Conservation (phyloP, 1,140 invertebrate species). For the Venustaconcha ellipsiformis region DNA sequence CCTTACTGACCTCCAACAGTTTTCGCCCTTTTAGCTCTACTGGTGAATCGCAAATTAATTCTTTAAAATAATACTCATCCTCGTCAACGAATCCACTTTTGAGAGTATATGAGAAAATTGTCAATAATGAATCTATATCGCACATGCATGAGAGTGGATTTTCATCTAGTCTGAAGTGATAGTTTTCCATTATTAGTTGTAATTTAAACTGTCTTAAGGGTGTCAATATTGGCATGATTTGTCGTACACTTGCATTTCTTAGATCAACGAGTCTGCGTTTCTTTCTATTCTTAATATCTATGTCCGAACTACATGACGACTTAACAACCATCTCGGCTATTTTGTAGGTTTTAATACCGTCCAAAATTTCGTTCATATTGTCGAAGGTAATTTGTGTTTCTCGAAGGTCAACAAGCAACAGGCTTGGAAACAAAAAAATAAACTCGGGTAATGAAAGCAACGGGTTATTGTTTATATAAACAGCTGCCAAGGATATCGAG, state of each 20-base stretch:
- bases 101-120: constrained; percentile 17
- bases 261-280: constrained; percentile 35
- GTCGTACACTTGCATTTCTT: constrained; percentile 25
- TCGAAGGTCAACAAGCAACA: constrained; percentile 33
- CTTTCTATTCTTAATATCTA: constrained; percentile 6
- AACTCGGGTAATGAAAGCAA: constrained; percentile 37
- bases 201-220: neutral
- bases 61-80: constrained; percentile 42
- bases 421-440: constrained; percentile 38
- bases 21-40: constrained; percentile 28
- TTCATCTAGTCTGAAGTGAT: constrained; percentile 34
- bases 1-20: constrained; percentile 24
- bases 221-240: constrained; percentile 11
- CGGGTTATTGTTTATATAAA: constrained; percentile 41
- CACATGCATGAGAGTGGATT: constrained; percentile 46
- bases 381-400: constrained; percentile 36
- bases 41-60: constrained; percentile 43
- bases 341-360: neutral
- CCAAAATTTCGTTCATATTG: constrained; percentile 30
- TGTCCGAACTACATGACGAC: constrained; percentile 24
- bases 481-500: constrained; percentile 16
- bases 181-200: constrained; percentile 36
- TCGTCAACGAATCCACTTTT: constrained; percentile 16
- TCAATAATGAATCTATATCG: constrained; percentile 37
- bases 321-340: constrained; percentile 30